Percentiles rank a stretch among this genome's conserved stretches.
These are phyloP conservation scores for Pampus argenteus DNA, from an alignment of 2,797 vertebrate genomes.

Conservation along the genomic window DNA sequence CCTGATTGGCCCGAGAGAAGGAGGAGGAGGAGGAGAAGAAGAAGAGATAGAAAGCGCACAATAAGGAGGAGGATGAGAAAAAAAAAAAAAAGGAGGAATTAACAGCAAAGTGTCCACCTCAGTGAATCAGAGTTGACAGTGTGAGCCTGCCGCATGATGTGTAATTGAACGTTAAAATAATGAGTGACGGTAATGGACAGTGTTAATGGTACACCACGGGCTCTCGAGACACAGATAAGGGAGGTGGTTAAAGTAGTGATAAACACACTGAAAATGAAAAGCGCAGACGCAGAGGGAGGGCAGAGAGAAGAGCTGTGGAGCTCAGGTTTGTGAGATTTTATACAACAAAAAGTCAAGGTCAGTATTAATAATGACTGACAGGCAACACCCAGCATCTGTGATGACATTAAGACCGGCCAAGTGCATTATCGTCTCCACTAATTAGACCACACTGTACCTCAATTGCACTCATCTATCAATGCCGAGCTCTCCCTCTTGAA, in stretches of 20 bases:
- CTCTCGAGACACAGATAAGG: constrained; percentile 13
- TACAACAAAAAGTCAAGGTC: constrained; percentile 61
- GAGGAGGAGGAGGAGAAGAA: constrained; percentile 46
- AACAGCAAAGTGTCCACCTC: constrained; percentile 77
- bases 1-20: constrained; percentile 76
- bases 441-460: constrained; percentile 68
- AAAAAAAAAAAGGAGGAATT: constrained; percentile 71
- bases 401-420: constrained; percentile 59
- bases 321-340: constrained; percentile 12
- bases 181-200: constrained; percentile 59
- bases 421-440: constrained; percentile 67
- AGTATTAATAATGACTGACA: constrained; percentile 66
- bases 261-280: constrained; percentile 13
- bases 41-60: constrained; percentile 50
- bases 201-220: constrained; percentile 30
- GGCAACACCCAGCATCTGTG: constrained; percentile 24
- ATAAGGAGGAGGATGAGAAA: constrained; percentile 57
- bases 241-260: constrained; percentile 22
- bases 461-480: constrained; percentile 75
- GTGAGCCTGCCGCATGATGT: constrained; percentile 60
- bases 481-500: constrained; percentile 57
- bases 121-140: constrained; percentile 84
- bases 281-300: not conserved
- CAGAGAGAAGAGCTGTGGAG: not conserved
- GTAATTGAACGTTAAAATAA: constrained; percentile 63